Percentiles rank a stretch among this genome's conserved stretches.
These are phyloP conservation scores for Leptopilina boulardi DNA, from an alignment of 1,140 invertebrate species.

Conservation along the genomic window DNA sequence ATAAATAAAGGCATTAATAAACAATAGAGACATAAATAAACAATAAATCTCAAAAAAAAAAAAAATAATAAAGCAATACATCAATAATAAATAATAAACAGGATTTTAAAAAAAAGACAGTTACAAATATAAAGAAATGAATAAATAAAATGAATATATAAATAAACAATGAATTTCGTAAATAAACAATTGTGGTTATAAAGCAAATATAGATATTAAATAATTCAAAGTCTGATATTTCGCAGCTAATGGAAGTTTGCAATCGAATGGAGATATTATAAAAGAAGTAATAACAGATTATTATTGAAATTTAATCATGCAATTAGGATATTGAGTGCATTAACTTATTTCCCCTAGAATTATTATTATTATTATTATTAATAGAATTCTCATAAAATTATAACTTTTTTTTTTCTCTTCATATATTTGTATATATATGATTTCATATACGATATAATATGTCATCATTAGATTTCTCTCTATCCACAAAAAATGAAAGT, in stretches of 20 bases:
- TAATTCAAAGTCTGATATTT: neutral
- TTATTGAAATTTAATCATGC: conserved; percentile 15
- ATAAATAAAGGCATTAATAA: no score
- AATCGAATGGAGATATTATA: conserved; percentile 8
- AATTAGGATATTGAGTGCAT: conserved; percentile 3
- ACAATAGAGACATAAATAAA: no score
- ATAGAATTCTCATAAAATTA: conserved; percentile 2
- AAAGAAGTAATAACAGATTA: conserved; percentile 16
- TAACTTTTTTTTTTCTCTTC: neutral
- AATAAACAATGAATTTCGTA: neutral
- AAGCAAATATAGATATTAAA: neutral
- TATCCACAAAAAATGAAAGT: conserved; percentile 10
- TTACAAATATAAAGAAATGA: neutral
- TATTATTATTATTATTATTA: conserved; percentile 1
- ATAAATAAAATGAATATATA: neutral
- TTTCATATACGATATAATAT: neutral
- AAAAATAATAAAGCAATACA: neutral
- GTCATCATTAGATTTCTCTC: neutral
- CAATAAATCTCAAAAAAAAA: neutral
- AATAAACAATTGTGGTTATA: neutral
- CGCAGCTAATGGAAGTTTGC: conserved; percentile 7
- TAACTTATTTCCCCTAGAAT: neutral
- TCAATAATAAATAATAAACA: neutral
- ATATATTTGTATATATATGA: neutral
- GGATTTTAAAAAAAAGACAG: neutral